These are phyloP conservation scores for Globodera ellingtonae DNA, from an alignment of 1,140 invertebrate genomes.

Conservation along the genomic window DNA sequence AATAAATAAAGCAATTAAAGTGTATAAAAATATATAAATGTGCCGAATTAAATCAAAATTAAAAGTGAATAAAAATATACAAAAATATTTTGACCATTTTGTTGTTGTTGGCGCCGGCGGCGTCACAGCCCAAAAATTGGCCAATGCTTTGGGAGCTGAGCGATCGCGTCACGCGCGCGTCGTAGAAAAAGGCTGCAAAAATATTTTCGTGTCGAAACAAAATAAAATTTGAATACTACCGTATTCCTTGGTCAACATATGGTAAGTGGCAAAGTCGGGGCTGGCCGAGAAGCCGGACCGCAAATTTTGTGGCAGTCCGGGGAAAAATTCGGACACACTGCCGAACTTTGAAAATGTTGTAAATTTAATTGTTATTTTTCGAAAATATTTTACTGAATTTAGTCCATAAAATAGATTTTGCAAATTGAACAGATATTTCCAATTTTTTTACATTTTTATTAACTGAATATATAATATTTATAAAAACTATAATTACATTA, in stretches of 20 bases:
- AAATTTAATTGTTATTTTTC: too few species aligned
- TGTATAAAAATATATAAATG: too few species aligned
- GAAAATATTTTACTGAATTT: too few species aligned
- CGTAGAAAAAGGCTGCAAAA: constrained; percentile 27
- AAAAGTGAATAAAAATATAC: too few species aligned
- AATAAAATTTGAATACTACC: not conserved
- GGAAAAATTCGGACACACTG: constrained; percentile 31
- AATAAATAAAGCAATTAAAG: too few species aligned
- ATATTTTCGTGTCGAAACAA: not conserved
- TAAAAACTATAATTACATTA: constrained; percentile 11
- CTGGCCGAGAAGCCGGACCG: constrained; percentile 39
- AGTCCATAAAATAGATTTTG: too few species aligned
- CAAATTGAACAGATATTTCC: too few species aligned
- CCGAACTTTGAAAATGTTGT: not conserved
- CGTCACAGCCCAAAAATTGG: constrained; percentile 31
- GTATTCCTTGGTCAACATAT: constrained; percentile 32
- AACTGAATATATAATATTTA: too few species aligned
- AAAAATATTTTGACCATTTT: too few species aligned
- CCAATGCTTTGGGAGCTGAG: constrained; percentile 24
- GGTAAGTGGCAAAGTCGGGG: constrained; percentile 19
- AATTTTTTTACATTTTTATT: too few species aligned
- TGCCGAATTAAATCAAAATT: too few species aligned
- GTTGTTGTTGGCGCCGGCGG: not conserved
- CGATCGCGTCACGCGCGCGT: constrained; percentile 18
- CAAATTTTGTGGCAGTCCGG: constrained; percentile 37